These are phyloP conservation scores for Marmota monax DNA, from an alignment of 2,113 vertebrate genomes.

Conservation along the genomic window DNA sequence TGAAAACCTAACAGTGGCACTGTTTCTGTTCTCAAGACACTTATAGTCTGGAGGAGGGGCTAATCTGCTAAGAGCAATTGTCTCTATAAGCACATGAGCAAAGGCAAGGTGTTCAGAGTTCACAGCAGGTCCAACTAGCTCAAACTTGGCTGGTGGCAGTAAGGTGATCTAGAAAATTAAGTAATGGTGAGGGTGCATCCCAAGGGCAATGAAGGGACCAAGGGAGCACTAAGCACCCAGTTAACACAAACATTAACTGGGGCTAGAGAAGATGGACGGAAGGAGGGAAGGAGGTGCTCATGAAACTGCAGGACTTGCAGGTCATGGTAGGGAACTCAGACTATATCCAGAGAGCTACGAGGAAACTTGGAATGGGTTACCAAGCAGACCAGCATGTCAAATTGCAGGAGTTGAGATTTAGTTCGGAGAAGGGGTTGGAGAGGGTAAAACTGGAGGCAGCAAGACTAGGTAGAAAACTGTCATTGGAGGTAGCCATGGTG, in stretches of 20 bases:
- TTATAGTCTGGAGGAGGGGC: background rate
- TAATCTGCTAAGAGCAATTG: fast-evolving
- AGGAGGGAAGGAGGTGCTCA: background rate
- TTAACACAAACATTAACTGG: background rate
- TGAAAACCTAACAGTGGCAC: background rate
- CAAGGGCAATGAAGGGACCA: background rate
- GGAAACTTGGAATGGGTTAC: background rate
- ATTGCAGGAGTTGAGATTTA: background rate
- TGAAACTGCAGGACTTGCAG: background rate
- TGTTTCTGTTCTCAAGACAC: background rate
- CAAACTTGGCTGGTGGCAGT: background rate
- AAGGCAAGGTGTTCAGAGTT: background rate
- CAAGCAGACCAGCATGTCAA: background rate
- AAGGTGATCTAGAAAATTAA: background rate
- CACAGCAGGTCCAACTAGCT: background rate
- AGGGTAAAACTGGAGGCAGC: background rate
- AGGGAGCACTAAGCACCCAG: background rate
- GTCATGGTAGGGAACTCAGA: background rate
- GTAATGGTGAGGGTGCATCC: background rate
- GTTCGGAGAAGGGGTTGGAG: background rate
- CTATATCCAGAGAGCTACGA: background rate
- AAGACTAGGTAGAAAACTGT: background rate
- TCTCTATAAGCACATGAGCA: background rate
- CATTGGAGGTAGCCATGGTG: background rate
- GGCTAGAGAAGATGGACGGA: background rate